Percentiles rank a stretch among this genome's conserved stretches.
Conservation (phyloP, 2,113 vertebrate genomes). For the Cairina moschata region DNA sequence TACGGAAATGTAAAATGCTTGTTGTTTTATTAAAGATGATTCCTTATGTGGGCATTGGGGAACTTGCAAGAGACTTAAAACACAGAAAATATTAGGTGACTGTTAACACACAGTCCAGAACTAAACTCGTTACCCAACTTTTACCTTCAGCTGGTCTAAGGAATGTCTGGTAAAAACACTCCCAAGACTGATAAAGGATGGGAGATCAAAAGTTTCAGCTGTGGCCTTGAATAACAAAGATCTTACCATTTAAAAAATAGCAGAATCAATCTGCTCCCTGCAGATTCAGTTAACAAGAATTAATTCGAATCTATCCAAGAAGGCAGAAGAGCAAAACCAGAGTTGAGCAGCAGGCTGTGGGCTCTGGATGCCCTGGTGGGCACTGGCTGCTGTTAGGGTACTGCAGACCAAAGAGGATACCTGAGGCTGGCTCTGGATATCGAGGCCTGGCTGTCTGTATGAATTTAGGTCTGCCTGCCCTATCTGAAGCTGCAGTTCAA, state of each 20-base stretch:
- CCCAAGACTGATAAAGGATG: accelerated
- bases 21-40: background rate
- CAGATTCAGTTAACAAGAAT: too few relatives aligned
- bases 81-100: background rate
- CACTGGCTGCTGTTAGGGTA: accelerated
- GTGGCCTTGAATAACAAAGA: background rate
- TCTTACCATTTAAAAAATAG: background rate
- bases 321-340: background rate
- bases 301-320: background rate
- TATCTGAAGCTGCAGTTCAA: background rate
- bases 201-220: background rate
- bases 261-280: background rate
- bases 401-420: background rate
- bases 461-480: background rate
- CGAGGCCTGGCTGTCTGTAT: accelerated
- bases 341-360: accelerated
- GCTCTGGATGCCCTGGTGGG: accelerated
- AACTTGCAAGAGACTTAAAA: background rate
- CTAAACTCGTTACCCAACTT: accelerated
- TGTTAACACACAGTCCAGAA: background rate
- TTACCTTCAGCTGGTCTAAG: accelerated
- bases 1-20: accelerated
- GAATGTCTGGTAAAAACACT: accelerated
- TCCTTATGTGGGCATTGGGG: background rate
- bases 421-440: accelerated